These are phyloP conservation scores for Argynnis bischoffii DNA, from an alignment of 2,888 invertebrate species.

Conservation along the genomic window DNA sequence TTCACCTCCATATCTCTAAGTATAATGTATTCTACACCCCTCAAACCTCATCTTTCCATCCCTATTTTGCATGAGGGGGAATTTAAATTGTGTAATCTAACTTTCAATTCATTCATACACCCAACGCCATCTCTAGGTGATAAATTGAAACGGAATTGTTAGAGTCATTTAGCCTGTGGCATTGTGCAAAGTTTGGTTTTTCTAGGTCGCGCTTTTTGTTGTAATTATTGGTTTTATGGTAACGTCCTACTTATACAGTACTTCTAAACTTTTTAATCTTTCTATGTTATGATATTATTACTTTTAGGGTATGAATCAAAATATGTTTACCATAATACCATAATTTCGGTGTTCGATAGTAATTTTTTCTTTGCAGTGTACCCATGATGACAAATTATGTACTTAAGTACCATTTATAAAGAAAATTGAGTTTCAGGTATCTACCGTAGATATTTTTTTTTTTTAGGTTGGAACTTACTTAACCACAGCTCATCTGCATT, in stretches of 20 bases:
- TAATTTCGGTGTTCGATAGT: too few relatives aligned
- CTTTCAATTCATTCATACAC: slow-evolving; percentile 83
- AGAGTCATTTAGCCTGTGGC: slow-evolving; percentile 54
- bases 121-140: slow-evolving; percentile 79
- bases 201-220: background rate
- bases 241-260: background rate
- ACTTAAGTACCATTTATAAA: too few relatives aligned
- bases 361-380: too few relatives aligned
- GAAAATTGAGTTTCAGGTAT: too few relatives aligned
- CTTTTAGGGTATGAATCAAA: too few relatives aligned
- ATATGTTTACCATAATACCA: too few relatives aligned
- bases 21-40: slow-evolving; percentile 76
- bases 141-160: slow-evolving; percentile 79
- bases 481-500: too few relatives aligned
- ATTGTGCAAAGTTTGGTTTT: slow-evolving; percentile 1
- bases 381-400: too few relatives aligned
- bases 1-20: slow-evolving; percentile 60
- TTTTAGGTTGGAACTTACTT: too few relatives aligned
- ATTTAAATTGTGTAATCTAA: slow-evolving; percentile 83
- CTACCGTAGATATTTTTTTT: too few relatives aligned
- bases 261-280: too few relatives aligned
- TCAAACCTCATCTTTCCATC: slow-evolving; percentile 78
- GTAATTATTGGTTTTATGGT: background rate
- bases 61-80: slow-evolving; percentile 82
- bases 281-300: too few relatives aligned